These are phyloP conservation scores for Linnaemya tessellans DNA, from an alignment of 2,888 invertebrate species.

Conservation along the genomic window DNA sequence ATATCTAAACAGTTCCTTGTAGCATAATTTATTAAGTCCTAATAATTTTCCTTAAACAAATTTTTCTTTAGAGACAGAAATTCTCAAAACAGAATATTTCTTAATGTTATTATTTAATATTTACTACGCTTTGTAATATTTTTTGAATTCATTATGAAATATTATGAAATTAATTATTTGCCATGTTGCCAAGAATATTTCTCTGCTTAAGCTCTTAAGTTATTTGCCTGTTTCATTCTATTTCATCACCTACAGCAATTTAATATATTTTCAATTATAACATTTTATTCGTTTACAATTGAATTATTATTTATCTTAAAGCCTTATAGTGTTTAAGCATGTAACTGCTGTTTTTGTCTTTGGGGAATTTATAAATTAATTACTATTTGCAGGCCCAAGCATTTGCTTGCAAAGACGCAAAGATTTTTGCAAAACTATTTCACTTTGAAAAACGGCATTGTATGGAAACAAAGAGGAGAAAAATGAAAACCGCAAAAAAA, in stretches of 20 bases:
- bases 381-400: not conserved
- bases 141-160: not conserved
- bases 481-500: constrained; percentile 7
- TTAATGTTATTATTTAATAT: too few relatives aligned
- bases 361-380: constrained; percentile 11
- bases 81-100: too few relatives aligned
- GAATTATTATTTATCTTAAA: not conserved
- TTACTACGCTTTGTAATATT: not conserved
- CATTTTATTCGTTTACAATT: constrained; percentile 5
- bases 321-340: not conserved
- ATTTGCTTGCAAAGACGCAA: not conserved
- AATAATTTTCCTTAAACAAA: too few relatives aligned
- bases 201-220: not conserved
- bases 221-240: not conserved
- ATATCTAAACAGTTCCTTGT: too few relatives aligned
- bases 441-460: not conserved
- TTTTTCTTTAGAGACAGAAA: too few relatives aligned
- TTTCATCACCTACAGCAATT: not conserved
- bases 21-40: too few relatives aligned
- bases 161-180: not conserved
- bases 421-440: not conserved
- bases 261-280: not conserved
- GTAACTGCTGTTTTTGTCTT: not conserved
- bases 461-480: not conserved
- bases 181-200: not conserved